phyloP scores from a whole-genome alignment of 2,888 invertebrate species.

The Drosophila villosipedis region DNA sequence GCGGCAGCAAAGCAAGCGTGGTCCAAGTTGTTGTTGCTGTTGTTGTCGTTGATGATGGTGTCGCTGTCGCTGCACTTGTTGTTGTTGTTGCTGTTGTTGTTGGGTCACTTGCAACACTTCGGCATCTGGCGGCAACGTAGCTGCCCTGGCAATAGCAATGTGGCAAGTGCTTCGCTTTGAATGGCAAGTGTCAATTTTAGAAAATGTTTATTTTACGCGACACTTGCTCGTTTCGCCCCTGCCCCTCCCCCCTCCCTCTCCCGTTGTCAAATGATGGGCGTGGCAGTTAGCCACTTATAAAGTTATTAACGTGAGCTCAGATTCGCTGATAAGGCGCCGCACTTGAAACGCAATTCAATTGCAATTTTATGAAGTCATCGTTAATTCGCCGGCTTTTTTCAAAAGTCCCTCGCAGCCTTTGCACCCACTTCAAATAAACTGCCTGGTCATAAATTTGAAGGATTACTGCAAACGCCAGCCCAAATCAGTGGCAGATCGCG shows the following conservation, averaged over 20 bases:
- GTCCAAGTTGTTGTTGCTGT: slow-evolving; percentile 27
- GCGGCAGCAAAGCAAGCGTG: slow-evolving; percentile 22
- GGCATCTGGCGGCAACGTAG: slow-evolving; percentile 12
- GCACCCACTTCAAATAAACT: not conserved
- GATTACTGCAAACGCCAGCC: slow-evolving; percentile 3
- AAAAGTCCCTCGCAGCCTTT: not conserved
- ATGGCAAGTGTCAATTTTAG: slow-evolving; percentile 81
- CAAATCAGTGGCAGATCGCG: slow-evolving; percentile 34
- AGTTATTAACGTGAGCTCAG: slow-evolving; percentile 25
- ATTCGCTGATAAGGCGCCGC: slow-evolving; percentile 34
- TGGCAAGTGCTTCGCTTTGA: slow-evolving; percentile 66
- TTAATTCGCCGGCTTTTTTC: slow-evolving; percentile 4
- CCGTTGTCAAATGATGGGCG: slow-evolving; percentile 20
- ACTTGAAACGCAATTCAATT: slow-evolving; percentile 65
- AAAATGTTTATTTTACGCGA: slow-evolving; percentile 81
- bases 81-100: slow-evolving; percentile 27
- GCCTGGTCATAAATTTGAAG: slow-evolving; percentile 47
- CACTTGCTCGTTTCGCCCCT: slow-evolving; percentile 61
- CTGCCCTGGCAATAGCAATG: slow-evolving; percentile 48
- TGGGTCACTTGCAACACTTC: slow-evolving; percentile 41
- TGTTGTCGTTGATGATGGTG: slow-evolving; percentile 57
- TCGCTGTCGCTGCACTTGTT: slow-evolving; percentile 31
- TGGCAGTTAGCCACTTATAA: slow-evolving; percentile 16
- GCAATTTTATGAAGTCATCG: slow-evolving; percentile 51
- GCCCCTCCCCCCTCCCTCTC: not conserved